Evolutionary conservation across 2,888 invertebrate species (phyloP).

Genomic region (Eristalis intricaria): DNA sequence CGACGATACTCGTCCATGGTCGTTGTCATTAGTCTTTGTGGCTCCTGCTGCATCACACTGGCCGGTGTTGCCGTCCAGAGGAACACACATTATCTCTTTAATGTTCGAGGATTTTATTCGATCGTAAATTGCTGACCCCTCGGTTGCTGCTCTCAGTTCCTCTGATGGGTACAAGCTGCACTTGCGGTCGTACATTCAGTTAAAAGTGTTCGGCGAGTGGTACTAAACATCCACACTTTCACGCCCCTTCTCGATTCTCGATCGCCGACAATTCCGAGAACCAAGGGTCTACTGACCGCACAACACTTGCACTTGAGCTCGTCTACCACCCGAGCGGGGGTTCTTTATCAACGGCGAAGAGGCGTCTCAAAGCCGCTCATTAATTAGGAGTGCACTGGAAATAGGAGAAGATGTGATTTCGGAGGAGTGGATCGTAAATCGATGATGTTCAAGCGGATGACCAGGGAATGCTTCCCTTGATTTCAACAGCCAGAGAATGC

Average conservation of each 20-base stretch:
- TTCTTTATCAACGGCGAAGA: neutral
- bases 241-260: conserved; percentile 26
- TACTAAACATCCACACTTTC: conserved; percentile 23
- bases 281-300: neutral
- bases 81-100: neutral
- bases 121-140: conserved; percentile 11
- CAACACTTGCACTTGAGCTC: neutral
- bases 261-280: neutral
- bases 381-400: neutral
- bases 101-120: conserved; percentile 5
- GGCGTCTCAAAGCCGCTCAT: neutral
- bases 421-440: neutral
- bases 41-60: neutral
- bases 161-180: neutral
- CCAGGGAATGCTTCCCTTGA: too few species aligned
- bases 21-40: neutral
- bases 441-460: too few species aligned
- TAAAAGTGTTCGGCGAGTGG: conserved; percentile 16
- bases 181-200: neutral
- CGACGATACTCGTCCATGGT: neutral
- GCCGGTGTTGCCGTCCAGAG: neutral
- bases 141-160: neutral
- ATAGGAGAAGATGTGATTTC: neutral
- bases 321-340: neutral
- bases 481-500: too few species aligned